These are phyloP conservation scores for Andrena haemorrhoa DNA, from an alignment of 2,888 invertebrate genomes.

Conservation along the genomic window DNA sequence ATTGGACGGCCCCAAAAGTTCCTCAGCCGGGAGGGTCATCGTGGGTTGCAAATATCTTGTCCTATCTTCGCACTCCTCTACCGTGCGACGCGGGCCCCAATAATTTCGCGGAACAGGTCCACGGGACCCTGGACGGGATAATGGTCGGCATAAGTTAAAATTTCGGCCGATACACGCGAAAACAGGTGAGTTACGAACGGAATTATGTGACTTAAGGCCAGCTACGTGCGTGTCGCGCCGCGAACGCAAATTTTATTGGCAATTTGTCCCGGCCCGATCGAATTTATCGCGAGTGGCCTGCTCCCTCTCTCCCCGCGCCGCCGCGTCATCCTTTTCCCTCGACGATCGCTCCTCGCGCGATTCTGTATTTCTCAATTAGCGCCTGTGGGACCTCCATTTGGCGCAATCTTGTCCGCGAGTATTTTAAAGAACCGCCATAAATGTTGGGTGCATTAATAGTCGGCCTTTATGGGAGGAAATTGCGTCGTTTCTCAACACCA, in stretches of 20 bases:
- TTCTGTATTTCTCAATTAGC: conserved; percentile 74
- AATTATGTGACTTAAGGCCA: conserved; percentile 77
- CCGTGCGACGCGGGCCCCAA: conserved; percentile 48
- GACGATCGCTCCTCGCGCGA: conserved; percentile 30
- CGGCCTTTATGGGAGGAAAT: conserved; percentile 27
- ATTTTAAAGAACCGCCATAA: conserved; percentile 30
- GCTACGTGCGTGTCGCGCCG: conserved; percentile 57
- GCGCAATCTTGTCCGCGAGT: conserved; percentile 41
- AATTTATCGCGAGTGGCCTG: conserved; percentile 71
- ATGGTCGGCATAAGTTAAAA: conserved; percentile 81
- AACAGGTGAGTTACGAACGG: conserved; percentile 80
- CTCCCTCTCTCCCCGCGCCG: conserved; percentile 10
- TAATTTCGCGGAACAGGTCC: conserved; percentile 51
- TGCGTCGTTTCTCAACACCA: background rate
- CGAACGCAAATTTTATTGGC: conserved; percentile 75
- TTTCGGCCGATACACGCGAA: conserved; percentile 78
- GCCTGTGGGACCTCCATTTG: conserved; percentile 51
- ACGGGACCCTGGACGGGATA: conserved; percentile 65
- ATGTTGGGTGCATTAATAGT: conserved; percentile 24
- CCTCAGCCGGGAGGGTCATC: conserved; percentile 13
- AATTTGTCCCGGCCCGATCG: conserved; percentile 76
- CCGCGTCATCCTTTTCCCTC: background rate
- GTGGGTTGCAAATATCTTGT: conserved; percentile 60
- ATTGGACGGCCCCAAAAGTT: conserved; percentile 50
- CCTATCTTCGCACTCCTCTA: conserved; percentile 43